phyloP scores from a whole-genome alignment of 2,113 vertebrate genomes.

The Megaleporinus macrocephalus region DNA sequence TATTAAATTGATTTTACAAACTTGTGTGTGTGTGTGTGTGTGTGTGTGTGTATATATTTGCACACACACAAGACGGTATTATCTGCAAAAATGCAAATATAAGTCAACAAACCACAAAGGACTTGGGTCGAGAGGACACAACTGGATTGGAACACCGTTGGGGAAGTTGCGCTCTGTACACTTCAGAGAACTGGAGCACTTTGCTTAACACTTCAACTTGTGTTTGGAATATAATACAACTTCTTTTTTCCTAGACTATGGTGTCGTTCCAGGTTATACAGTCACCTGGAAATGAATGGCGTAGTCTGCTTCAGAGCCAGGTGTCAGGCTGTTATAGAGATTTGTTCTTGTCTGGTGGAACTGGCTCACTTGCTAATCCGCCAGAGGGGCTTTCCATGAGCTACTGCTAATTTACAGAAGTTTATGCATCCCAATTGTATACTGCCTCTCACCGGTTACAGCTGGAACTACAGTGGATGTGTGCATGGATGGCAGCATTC shows the following conservation, averaged over 20 bases:
- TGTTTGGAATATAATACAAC: background rate
- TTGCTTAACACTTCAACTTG: no score
- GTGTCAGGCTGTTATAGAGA: background rate
- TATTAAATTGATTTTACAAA: no score
- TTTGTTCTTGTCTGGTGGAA: constrained; percentile 7
- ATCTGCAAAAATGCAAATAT: no score
- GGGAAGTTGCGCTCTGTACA: no score
- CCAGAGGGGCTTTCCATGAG: constrained; percentile 9
- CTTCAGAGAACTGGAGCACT: no score
- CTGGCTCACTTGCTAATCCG: background rate
- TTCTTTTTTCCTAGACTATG: background rate
- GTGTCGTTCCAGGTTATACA: background rate
- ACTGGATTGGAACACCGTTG: no score
- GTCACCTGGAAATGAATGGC: background rate
- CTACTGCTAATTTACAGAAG: constrained; percentile 6
- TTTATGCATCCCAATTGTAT: constrained; percentile 4
- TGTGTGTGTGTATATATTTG: no score
- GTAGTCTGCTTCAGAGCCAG: background rate
- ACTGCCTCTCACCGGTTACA: constrained; percentile 47
- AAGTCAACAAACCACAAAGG: no score
- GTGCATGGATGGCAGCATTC: constrained; percentile 1
- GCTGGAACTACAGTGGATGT: constrained; percentile 35
- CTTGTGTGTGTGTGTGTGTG: no score
- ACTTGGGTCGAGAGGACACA: no score
- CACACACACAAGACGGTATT: no score